Percentiles rank a stretch among this genome's conserved stretches.
These are phyloP conservation scores for Taurulus bubalis DNA, from an alignment of 2,113 vertebrate genomes.

Conservation along the genomic window DNA sequence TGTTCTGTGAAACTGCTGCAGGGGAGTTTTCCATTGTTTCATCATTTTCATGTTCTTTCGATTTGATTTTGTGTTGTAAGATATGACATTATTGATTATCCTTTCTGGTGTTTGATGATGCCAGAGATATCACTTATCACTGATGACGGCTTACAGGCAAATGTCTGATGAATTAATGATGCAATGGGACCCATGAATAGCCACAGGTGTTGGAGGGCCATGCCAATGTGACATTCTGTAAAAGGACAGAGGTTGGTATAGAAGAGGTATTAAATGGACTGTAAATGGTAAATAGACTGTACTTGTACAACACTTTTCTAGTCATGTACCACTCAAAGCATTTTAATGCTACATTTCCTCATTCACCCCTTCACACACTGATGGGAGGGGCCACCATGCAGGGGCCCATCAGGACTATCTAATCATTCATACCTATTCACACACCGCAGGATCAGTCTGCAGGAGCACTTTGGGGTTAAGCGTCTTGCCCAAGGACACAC, in stretches of 20 bases:
- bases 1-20: background rate
- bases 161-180: constrained; percentile 10
- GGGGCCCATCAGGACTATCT: background rate
- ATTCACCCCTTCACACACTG: too few relatives aligned
- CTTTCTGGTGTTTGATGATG: background rate
- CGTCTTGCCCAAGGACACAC: too few relatives aligned
- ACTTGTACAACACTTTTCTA: background rate
- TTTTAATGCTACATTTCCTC: background rate
- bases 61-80: background rate
- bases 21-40: background rate
- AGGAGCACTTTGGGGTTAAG: too few relatives aligned
- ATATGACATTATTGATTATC: background rate
- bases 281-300: background rate
- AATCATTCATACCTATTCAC: background rate
- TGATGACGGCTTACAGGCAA: background rate
- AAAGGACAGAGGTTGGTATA: background rate
- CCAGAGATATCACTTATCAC: background rate
- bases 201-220: background rate
- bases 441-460: background rate
- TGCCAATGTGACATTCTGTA: background rate
- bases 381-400: background rate
- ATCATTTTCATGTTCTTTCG: background rate
- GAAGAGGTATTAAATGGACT: background rate
- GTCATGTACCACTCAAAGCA: background rate
- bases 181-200: background rate